Evolutionary conservation across 2,888 invertebrate genomes (phyloP), one percentile per base, ranked within the genome.

Genomic region (Abrostola triplasia): DNA sequence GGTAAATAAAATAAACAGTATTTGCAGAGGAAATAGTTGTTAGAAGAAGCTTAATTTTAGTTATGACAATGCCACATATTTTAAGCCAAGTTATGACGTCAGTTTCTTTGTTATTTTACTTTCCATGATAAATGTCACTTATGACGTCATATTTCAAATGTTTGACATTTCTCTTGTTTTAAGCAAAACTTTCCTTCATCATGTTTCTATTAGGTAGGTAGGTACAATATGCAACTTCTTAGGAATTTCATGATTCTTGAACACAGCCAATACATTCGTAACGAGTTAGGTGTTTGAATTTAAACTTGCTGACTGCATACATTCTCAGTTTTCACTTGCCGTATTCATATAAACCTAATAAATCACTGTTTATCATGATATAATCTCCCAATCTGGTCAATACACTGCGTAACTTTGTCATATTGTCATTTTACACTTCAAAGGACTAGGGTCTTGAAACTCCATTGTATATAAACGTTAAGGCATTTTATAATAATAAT

Each of bases 361-460:
- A 35, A 49, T 38, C 37, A 44, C 63, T 36, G 60, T 42, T 49
- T 59, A 58, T 62, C 56, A 60, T 64, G 77, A 75, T 76, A 61
- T 51, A 73, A 76, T 68, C 60, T 59, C 59, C 68, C 48, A 60
- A 53, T 64, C 74, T 59, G 56, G 69, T 61, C 50, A 48, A 24
- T 50, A 44, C 40, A 66, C 73, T 76, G 53, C 60, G 73, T 58
- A 73, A 63, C 5, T 50, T 56, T 56, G 56, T 38, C 57, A 49
- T 52, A 52, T 56, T n/a, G 24, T 42, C 47, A 57, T n/a, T n/a
- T 38, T 37, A 48, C 37, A 11, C 41, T 72, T 56, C 36, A 60
- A 70, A 60, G 35, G 35, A 62, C 54, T 47, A 52, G 57, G 50
- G 8, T 63, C 42, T 74, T 41, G 38, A 56, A 70, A 64, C 56